phyloP scores from a whole-genome alignment of 2,113 vertebrate species.

The Columbina picui region DNA sequence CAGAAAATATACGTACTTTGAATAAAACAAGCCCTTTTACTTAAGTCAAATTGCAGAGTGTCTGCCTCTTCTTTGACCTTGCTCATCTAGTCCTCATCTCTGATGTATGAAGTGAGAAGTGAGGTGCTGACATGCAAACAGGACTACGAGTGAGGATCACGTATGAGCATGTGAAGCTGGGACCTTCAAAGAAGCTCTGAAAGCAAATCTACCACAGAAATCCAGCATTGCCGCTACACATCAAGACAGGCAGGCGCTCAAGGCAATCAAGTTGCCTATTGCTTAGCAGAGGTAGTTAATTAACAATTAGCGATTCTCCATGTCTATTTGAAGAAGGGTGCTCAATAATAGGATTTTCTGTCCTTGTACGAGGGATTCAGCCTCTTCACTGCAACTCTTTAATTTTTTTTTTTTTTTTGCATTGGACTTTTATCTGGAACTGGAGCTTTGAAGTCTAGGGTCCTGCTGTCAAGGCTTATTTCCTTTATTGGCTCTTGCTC shows the following conservation, averaged over 20 bases:
- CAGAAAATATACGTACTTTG: neutral
- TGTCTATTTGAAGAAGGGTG: neutral
- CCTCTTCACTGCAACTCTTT: neutral
- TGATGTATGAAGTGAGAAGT: neutral
- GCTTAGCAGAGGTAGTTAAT: slow-evolving; percentile 2
- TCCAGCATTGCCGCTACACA: neutral
- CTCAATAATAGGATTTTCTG: slow-evolving; percentile 18
- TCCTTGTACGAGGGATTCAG: neutral
- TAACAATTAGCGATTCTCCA: neutral
- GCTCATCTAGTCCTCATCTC: neutral
- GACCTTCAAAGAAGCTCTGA: neutral
- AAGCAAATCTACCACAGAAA: neutral
- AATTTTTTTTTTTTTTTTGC: neutral
- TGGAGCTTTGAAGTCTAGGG: neutral
- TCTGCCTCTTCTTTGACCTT: neutral
- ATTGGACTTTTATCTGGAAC: neutral
- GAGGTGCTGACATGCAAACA: slow-evolving; percentile 7
- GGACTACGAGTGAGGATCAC: neutral
- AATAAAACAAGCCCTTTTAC: neutral
- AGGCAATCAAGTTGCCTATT: neutral
- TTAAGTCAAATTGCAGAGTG: neutral
- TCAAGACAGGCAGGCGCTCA: neutral
- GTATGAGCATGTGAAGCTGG: neutral
- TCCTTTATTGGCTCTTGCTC: neutral
- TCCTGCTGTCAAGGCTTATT: neutral